phyloP scores from a whole-genome alignment of 1,140 invertebrate species.

The Aphelenchoides fujianensis region DNA sequence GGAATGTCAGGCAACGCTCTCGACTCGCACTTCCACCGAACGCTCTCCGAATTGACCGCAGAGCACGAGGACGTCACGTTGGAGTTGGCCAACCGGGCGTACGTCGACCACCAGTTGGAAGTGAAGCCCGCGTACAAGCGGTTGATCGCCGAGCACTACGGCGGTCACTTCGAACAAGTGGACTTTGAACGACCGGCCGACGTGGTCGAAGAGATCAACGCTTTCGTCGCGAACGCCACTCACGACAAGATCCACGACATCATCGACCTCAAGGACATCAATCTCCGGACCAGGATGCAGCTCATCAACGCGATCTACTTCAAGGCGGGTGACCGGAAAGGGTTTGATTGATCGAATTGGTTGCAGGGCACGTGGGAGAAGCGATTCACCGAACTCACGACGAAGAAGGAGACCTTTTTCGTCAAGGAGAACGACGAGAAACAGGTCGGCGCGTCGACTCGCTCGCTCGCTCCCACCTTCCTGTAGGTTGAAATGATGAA shows the following conservation, averaged over 20 bases:
- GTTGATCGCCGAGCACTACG: background rate
- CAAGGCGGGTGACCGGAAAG: no score
- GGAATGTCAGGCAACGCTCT: background rate
- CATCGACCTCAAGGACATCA: background rate
- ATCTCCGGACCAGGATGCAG: background rate
- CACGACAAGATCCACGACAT: background rate
- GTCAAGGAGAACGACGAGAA: background rate
- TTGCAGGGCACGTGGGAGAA: background rate
- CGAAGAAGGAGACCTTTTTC: background rate
- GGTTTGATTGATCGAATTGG: no score
- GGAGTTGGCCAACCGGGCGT: background rate
- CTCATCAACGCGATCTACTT: background rate
- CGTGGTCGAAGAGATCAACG: background rate
- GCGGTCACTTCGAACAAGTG: background rate
- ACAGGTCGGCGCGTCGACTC: background rate
- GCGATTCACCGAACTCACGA: background rate
- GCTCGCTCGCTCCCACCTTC: background rate
- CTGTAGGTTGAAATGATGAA: background rate
- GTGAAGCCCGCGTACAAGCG: background rate
- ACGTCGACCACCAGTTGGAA: background rate
- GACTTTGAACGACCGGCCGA: background rate
- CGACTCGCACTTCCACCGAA: background rate
- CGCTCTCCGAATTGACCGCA: background rate
- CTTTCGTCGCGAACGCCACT: background rate
- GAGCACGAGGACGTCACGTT: background rate